Evolutionary conservation across 1,140 invertebrate species (phyloP), one percentile per base, ranked within the genome.

Genomic region (Formica selysi): DNA sequence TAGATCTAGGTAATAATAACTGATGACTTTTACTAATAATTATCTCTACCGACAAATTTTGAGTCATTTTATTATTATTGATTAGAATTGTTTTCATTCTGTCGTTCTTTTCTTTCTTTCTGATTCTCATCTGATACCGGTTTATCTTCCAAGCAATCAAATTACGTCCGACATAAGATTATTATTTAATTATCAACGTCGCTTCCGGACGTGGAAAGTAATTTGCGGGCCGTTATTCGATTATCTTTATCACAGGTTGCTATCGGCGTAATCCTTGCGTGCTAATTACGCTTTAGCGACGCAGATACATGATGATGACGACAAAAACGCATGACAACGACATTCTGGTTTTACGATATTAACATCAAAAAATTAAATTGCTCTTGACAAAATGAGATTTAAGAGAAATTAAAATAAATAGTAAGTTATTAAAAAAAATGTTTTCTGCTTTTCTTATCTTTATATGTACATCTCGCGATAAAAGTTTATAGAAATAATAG

Each of bases 161-260:
- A 62, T 83, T 83, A 83, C 68, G 54, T 44, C 51, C 36, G 68
- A 62, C 54, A 68, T 81, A 81, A 81, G 65, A 54, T 61, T 73
- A 38, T 73, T 83, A 83, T 83, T 61, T 57, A 44, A 83, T 74
- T 83, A 83, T 54, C 68, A 71, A 74, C 54, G 57, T 83, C 57
- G 68, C 79, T 73, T 26, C 68, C 76, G 76, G 76, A 70, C 76
- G 76, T 68, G 57, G 79, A 74, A 83, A 83, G 79, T 71, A 83
- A 83, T 83, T 83, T 83, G 79, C 51, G 61, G 79, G 38, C 54
- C 68, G 79, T 57, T 48, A 57, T 57, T 83, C 54, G 79, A 83
- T 83, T 74, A 83, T 59, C 48, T 70, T 83, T 74, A 83, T 74
- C 68, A 22, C 38, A n/a, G 44, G 54, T 59, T 44, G 68, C 79